A percentile compares a stretch with the other conserved stretches of the same genome.
Evolutionary conservation across 2,797 vertebrate genomes (phyloP).

Genomic region (Falco berigora): DNA sequence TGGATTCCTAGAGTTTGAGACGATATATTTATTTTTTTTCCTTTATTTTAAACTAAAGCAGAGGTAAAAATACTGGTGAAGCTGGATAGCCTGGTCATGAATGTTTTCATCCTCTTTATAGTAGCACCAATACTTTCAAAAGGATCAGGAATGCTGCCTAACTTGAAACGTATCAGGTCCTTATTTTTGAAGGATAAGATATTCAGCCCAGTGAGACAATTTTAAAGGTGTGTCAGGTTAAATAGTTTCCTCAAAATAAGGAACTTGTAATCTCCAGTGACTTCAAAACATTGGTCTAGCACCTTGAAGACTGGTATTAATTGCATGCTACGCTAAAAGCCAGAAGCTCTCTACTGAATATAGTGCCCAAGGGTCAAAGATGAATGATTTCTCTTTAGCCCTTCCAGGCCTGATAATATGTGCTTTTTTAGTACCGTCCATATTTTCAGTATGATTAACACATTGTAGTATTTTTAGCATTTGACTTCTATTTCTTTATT

Average conservation of each 20-base stretch:
- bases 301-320: background rate
- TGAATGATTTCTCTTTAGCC: background rate
- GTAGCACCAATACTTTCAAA: background rate
- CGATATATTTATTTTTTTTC: background rate
- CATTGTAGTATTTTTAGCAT: background rate
- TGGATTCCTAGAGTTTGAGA: background rate
- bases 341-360: background rate
- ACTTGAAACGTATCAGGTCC: slow-evolving; percentile 28
- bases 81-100: background rate
- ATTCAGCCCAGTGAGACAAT: background rate
- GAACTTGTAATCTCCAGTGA: background rate
- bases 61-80: background rate
- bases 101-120: background rate
- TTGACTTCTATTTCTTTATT: background rate
- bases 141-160: slow-evolving; percentile 30
- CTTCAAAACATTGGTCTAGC: background rate
- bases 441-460: background rate
- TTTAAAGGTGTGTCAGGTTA: slow-evolving; percentile 3
- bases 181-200: background rate
- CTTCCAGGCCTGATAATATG: background rate
- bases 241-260: background rate
- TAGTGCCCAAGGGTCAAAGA: background rate
- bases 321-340: background rate
- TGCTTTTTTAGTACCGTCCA: background rate
- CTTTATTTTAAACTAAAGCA: background rate